A percentile compares a stretch with the other conserved stretches of the same genome.
These are phyloP conservation scores for Pseudomyrmex dendroicus DNA, from an alignment of 1,140 invertebrate genomes.

Conservation along the genomic window DNA sequence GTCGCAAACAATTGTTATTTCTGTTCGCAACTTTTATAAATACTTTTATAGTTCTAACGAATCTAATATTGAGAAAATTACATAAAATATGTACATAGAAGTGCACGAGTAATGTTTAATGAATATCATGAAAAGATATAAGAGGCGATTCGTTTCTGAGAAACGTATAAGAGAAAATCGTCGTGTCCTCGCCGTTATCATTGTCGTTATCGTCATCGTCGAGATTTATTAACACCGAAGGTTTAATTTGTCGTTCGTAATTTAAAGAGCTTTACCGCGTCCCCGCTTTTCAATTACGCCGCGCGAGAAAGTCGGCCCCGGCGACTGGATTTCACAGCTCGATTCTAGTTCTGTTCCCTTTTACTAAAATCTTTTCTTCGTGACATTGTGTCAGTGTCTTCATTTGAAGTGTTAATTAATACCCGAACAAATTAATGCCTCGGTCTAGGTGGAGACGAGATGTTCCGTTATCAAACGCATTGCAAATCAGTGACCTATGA, in stretches of 20 bases:
- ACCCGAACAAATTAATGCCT: not conserved
- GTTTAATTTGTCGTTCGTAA: constrained; percentile 61
- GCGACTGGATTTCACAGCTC: constrained; percentile 6
- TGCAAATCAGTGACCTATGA: not conserved
- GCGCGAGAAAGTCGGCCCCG: constrained; percentile 6
- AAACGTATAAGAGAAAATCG: not conserved
- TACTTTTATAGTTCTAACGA: not conserved
- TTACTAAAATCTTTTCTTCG: not conserved
- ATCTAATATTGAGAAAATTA: not conserved
- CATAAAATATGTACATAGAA: too few species aligned
- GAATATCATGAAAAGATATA: not conserved
- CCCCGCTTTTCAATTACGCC: constrained; percentile 63
- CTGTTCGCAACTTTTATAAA: not conserved
- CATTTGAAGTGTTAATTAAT: constrained; percentile 40
- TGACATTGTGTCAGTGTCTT: constrained; percentile 6
- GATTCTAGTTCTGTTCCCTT: constrained; percentile 3
- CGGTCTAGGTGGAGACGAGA: not conserved
- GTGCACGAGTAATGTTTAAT: too few species aligned
- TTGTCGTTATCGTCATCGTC: constrained; percentile 23
- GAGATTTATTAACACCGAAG: constrained; percentile 64
- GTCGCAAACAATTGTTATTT: not conserved
- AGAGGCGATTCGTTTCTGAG: not conserved
- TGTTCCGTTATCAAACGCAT: not conserved
- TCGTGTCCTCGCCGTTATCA: constrained; percentile 6
- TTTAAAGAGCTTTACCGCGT: constrained; percentile 36